Conservation (phyloP, 1,140 invertebrate genomes). For the Leguminivora glycinivorella region DNA sequence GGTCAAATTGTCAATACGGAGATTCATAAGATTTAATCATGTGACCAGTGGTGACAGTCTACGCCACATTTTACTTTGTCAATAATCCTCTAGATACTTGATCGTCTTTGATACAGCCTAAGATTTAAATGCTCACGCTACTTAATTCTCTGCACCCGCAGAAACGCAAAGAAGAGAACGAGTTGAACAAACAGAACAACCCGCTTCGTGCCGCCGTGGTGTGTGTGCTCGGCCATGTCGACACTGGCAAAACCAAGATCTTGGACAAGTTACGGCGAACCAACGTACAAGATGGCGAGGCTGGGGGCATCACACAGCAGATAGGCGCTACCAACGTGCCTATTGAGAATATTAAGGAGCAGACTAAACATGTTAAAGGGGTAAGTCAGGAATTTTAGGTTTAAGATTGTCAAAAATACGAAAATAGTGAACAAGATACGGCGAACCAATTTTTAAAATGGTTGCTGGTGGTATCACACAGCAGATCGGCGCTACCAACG, state of each 20-base stretch:
- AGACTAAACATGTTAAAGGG: conserved; percentile 96
- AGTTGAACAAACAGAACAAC: conserved; percentile 89
- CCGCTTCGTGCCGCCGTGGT: conserved; percentile 96
- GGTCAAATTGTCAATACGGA: too few species aligned
- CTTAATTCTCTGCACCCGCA: conserved; percentile 59
- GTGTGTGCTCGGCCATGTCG: conserved; percentile 99
- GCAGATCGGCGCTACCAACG: conserved; percentile 99
- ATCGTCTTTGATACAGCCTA: too few species aligned
- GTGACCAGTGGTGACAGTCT: too few species aligned
- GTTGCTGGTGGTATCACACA: conserved; percentile 99
- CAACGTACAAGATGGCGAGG: conserved; percentile 99
- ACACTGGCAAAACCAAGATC: conserved; percentile 99
- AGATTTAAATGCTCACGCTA: not conserved
- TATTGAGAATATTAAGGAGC: conserved; percentile 95
- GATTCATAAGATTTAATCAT: too few species aligned
- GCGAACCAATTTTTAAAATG: conserved; percentile 97
- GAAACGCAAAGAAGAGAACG: conserved; percentile 90
- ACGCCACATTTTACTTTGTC: too few species aligned
- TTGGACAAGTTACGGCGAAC: conserved; percentile 96
- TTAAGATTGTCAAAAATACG: too few species aligned
- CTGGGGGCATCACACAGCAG: conserved; percentile 99
- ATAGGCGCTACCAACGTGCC: conserved; percentile 99
- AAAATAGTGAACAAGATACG: conserved; percentile 99
- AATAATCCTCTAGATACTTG: too few species aligned
- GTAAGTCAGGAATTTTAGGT: too few species aligned